Percentiles rank a stretch among this genome's conserved stretches.
These are phyloP conservation scores for Tachuris rubrigastra DNA, from an alignment of 2,113 vertebrate genomes.

Conservation along the genomic window DNA sequence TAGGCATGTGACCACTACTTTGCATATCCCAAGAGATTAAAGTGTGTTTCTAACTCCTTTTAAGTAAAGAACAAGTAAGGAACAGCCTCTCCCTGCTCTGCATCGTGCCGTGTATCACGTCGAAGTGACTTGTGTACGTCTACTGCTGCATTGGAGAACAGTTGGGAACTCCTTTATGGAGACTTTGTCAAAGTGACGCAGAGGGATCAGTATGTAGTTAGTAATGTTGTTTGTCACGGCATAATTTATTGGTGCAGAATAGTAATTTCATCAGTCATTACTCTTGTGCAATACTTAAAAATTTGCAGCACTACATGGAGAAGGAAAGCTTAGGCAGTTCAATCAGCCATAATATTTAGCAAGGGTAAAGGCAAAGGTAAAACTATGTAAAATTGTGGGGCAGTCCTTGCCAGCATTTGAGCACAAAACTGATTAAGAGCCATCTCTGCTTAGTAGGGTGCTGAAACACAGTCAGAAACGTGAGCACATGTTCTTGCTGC, in stretches of 20 bases:
- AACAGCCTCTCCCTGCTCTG: background rate
- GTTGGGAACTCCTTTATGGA: background rate
- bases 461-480: background rate
- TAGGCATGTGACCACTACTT: background rate
- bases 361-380: background rate
- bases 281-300: background rate
- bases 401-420: background rate
- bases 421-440: background rate
- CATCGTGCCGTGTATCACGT: background rate
- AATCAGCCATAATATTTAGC: background rate
- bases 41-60: background rate
- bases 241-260: background rate
- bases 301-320: background rate
- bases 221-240: background rate
- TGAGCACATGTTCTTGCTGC: background rate
- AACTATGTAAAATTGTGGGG: background rate
- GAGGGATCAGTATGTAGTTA: background rate
- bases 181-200: background rate
- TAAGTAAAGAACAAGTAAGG: background rate
- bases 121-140: background rate
- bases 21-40: background rate
- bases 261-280: background rate
- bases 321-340: background rate
- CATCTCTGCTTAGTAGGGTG: background rate
- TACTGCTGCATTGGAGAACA: background rate